Evolutionary conservation across 2,888 invertebrate genomes (phyloP), one percentile per base, ranked within the genome.

Genomic region (Lepeophtheirus nordmannii): DNA sequence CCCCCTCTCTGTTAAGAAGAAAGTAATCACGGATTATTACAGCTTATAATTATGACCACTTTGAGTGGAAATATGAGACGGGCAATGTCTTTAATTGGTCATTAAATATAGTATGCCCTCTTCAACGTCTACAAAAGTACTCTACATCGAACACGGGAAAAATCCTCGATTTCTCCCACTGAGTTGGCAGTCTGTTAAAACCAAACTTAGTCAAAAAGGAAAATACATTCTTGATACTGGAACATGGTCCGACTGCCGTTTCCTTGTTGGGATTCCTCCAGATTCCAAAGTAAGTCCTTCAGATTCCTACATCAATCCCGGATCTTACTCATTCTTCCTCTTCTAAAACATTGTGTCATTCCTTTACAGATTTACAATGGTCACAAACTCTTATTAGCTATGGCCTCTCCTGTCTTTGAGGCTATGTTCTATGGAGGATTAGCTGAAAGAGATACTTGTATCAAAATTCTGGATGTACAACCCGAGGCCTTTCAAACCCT

Each of bases 371-470:
- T 83, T 1, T 77, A 89, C 38, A 80, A 83, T 68, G 86, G 85
- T 0, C 89, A 89, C 74, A 88, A 87, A 74, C 75, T 89, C 40
- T 81, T 89, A 68, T 76, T 89, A 66, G 88, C 89, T 0, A 89
- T 88, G 87, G 84, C 87, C 0, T 88, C 88, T 69, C 89, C 89
- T 0, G 89, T 89, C 0, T 89, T 89, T 73, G 88, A 89, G 73
- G 85, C 87, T 0, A 89, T 89, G 89, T 89, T 89, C 73, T 88
- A 80, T 72, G 89, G 89, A 0, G 85, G 85, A 30, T 83, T 89
- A 80, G 84, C 87, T 0, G 87, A 89, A 72, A 84, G 76, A 69
- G 83, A 83, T 70, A 68, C 69, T 58, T 85, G 87, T 0, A 87
- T 89, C 71, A 82, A 83, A 0, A 88, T 89, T 71, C 80, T 85